A percentile compares a stretch with the other conserved stretches of the same genome.
Conservation (phyloP, 2,113 vertebrate genomes). For the Todiramphus saurophagus region DNA sequence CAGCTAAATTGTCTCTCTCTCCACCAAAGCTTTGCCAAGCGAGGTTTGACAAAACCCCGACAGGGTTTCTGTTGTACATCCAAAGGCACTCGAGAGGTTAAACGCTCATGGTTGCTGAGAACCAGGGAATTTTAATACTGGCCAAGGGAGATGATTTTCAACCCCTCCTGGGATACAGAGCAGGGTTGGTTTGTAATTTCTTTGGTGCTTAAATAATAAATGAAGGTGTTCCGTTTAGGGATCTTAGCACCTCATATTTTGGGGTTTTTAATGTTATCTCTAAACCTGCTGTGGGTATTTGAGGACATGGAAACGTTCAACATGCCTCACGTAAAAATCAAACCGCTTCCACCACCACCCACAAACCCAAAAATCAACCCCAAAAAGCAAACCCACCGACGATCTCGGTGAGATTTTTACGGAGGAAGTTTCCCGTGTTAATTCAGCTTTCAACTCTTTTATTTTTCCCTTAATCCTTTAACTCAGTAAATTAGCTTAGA, state of each 20-base stretch:
- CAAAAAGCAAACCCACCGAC: too few species aligned
- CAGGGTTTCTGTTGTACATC: background rate
- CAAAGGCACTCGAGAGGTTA: background rate
- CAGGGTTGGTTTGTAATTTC: background rate
- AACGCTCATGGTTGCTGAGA: background rate
- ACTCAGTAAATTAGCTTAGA: background rate
- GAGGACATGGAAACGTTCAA: background rate
- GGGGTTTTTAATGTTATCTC: background rate
- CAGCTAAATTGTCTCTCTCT: too few species aligned
- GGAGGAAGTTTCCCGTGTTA: background rate
- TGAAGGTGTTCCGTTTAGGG: too few species aligned
- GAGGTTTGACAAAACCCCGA: background rate
- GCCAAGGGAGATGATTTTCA: background rate
- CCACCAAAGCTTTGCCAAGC: too few species aligned
- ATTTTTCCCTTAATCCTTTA: background rate
- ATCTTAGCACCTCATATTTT: too few species aligned
- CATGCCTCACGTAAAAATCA: too few species aligned
- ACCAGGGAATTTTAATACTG: background rate
- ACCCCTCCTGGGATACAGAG: background rate
- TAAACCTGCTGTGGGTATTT: background rate
- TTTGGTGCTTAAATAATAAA: background rate
- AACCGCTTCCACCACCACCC: too few species aligned
- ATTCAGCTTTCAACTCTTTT: background rate
- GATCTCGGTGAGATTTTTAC: too few species aligned
- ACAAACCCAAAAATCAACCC: too few species aligned